Evolutionary conservation across 2,797 vertebrate genomes (phyloP), one percentile per base, ranked within the genome.

Genomic region (Pseudotriccus pelzelni): DNA sequence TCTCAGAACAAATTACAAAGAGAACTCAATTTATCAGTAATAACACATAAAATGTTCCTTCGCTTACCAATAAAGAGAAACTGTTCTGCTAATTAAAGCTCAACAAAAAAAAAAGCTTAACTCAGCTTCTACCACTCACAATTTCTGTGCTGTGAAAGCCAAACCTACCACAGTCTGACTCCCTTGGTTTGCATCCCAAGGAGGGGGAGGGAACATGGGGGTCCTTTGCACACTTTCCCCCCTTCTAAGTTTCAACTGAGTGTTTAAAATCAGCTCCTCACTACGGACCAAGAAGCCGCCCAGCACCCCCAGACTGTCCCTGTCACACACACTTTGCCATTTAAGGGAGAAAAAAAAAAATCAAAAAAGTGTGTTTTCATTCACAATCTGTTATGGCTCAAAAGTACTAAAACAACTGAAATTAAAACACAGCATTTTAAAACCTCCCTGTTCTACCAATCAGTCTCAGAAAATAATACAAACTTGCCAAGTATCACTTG

Each of bases 101-200:
- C 46, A 87, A 91, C 43, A 53, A 74, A 92, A 94, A 92, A 94
- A 90, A 94, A 75, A 91, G 43, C 84, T 88, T 83, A 91, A 94
- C 70, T 78, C 66, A 37, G 87, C 58, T 92, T 81, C 53, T 2
- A 2, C 68, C 72, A 70, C 58, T 76, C 59, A 44, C 50, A 63
- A 32, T 66, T 89, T 87, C 70, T 53, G 22, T 0, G 0, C 32
- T 55, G 62, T 41, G 46, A 72, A 83, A 92, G 74, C 55, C 66
- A 73, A 88, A n/a, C 55, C 70, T 74, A 73, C 41, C 43, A 16
- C 67, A 69, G 41, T 24, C 37, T 77, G 84, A 87, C n/a, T 60
- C 50, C n/a, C 32, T 73, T 2, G 0, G 24, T 69, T 21, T 86
- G 59, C 30, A 73, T 25, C 32, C 30, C 6, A 1, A 64, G 37